Evolutionary conservation across 1,140 invertebrate species (phyloP).

Genomic region (Pseudomyrmex pallidus): DNA sequence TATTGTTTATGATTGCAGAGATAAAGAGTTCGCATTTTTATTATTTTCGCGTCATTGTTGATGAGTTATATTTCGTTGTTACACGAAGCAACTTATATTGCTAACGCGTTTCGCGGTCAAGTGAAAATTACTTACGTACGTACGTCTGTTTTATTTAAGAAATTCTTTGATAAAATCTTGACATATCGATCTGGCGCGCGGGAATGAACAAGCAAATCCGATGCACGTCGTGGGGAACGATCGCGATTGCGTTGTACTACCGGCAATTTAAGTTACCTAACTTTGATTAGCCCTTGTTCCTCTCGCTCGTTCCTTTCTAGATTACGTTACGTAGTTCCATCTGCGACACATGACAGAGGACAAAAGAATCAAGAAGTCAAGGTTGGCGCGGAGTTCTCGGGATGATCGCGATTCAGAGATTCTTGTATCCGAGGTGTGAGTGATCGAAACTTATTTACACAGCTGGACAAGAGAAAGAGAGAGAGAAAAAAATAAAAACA

Average conservation of each 20-base stretch:
- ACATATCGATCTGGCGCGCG: constrained; percentile 16
- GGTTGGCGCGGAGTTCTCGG: neutral
- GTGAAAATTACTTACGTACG: no score
- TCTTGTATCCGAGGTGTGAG: no score
- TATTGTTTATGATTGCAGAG: no score
- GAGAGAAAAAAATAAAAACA: no score
- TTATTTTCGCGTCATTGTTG: neutral
- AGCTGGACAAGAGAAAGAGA: neutral
- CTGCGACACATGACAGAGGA: neutral
- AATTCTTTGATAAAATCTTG: constrained; percentile 29
- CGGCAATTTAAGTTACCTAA: constrained; percentile 45
- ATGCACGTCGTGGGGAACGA: neutral
- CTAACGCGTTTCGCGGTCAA: neutral
- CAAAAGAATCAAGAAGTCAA: neutral
- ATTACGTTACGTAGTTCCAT: neutral
- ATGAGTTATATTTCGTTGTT: no score
- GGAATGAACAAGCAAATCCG: neutral
- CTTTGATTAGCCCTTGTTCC: constrained; percentile 12
- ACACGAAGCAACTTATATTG: no score
- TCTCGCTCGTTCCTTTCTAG: constrained; percentile 14
- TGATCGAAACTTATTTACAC: neutral
- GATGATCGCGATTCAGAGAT: neutral
- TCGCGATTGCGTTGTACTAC: constrained; percentile 13
- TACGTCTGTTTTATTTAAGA: neutral
- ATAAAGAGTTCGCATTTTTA: no score